Percentiles rank a stretch among this genome's conserved stretches.
These are phyloP conservation scores for Takifugu rubripes DNA, from an alignment of 2,797 vertebrate genomes.

Conservation along the genomic window DNA sequence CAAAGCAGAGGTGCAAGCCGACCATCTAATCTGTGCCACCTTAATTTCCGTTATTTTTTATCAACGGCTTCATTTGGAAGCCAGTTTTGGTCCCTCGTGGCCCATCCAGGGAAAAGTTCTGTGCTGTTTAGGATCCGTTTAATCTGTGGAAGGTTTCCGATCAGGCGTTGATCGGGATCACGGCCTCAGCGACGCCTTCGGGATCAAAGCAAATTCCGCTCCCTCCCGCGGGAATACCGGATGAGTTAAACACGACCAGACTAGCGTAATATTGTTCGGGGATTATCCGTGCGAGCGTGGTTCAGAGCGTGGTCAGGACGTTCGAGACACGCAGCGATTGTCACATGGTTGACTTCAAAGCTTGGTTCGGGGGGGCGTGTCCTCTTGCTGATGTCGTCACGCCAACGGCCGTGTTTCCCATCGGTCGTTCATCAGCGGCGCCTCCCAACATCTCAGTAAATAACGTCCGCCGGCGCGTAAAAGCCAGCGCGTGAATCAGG, in stretches of 20 bases:
- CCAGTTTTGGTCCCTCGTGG: too few relatives aligned
- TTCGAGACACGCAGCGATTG: background rate
- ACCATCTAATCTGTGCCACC: too few relatives aligned
- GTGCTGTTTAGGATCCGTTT: too few relatives aligned
- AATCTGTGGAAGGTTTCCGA: too few relatives aligned
- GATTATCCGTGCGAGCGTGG: slow-evolving; percentile 19
- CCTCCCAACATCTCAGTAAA: slow-evolving; percentile 54
- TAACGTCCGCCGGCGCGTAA: slow-evolving; percentile 32
- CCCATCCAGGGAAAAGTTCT: too few relatives aligned
- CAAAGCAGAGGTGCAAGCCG: too few relatives aligned
- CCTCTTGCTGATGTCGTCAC: background rate
- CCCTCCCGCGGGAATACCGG: slow-evolving; percentile 11
- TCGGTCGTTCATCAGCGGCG: slow-evolving; percentile 7
- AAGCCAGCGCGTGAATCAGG: slow-evolving; percentile 55
- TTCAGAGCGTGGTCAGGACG: slow-evolving; percentile 23
- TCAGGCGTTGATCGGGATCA: background rate
- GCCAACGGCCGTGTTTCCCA: too few relatives aligned
- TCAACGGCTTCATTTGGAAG: too few relatives aligned
- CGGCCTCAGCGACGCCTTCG: background rate
- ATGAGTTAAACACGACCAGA: slow-evolving; percentile 19
- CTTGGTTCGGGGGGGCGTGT: background rate
- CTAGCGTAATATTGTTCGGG: slow-evolving; percentile 1
- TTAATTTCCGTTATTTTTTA: too few relatives aligned
- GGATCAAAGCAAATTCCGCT: background rate
- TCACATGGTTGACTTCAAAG: too few relatives aligned